A percentile compares a stretch with the other conserved stretches of the same genome.
These are phyloP conservation scores for Carassius carassius DNA, from an alignment of 2,113 vertebrate genomes.

Conservation along the genomic window DNA sequence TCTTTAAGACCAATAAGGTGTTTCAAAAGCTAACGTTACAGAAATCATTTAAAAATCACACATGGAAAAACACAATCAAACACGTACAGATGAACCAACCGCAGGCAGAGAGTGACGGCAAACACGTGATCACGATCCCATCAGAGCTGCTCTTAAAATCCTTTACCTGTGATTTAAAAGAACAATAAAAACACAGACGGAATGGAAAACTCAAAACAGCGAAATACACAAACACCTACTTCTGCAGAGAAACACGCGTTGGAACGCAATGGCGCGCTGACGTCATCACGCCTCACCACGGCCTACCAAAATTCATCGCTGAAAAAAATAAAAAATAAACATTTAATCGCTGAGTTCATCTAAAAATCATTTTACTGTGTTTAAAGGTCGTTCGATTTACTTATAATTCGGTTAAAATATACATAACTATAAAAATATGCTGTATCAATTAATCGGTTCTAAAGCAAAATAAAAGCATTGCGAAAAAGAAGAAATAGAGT, in stretches of 20 bases:
- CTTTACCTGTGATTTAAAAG: background rate
- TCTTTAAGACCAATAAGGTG: background rate
- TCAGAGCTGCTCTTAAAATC: background rate
- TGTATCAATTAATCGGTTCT: background rate
- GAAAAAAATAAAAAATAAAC: background rate
- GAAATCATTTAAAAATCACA: background rate
- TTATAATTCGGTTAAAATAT: background rate
- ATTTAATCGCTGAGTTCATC: background rate
- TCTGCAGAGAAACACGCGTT: background rate
- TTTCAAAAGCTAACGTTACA: background rate
- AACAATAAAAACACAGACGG: no score
- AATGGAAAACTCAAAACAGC: no score
- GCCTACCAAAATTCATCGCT: slow-evolving; percentile 19
- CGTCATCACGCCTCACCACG: background rate
- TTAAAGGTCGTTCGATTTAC: no score
- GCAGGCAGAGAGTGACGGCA: background rate
- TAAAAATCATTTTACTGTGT: background rate
- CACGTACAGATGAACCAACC: background rate
- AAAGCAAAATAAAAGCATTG: background rate
- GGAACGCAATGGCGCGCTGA: slow-evolving; percentile 17
- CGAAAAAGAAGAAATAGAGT: background rate
- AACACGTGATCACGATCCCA: slow-evolving; percentile 24
- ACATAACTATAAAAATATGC: background rate
- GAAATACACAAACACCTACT: background rate
- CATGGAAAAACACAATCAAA: no score